phyloP scores from a whole-genome alignment of 2,797 vertebrate genomes.

The Meriones psammophilus region DNA sequence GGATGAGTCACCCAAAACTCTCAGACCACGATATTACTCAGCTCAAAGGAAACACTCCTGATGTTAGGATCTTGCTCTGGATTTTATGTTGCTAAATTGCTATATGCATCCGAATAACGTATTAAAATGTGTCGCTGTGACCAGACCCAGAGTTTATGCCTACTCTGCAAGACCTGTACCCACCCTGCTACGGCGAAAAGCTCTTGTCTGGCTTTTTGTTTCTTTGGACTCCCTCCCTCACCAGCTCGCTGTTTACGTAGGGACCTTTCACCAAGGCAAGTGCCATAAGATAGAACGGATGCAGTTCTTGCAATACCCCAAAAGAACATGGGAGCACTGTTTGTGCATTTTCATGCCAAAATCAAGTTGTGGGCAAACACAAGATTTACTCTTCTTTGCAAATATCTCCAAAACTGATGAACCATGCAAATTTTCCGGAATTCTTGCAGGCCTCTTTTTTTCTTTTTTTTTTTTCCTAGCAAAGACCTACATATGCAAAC shows the following conservation, averaged over 20 bases:
- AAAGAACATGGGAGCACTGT: not conserved
- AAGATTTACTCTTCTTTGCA: not conserved
- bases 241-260: not conserved
- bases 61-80: not conserved
- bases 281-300: conserved; percentile 1
- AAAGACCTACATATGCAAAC: not conserved
- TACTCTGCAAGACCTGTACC: not conserved
- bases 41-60: not conserved
- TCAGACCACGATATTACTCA: not conserved
- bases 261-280: not conserved
- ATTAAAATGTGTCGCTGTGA: not conserved
- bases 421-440: not conserved
- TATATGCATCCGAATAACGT: not conserved
- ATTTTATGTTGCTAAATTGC: conserved; percentile 2
- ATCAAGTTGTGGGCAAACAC: not conserved
- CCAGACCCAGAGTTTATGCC: conserved; percentile 29
- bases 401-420: not conserved
- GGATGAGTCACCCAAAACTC: not conserved
- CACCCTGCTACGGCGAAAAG: not conserved
- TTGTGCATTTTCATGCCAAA: conserved; percentile 35
- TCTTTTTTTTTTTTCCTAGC: not conserved
- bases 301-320: not conserved
- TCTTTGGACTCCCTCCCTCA: not conserved
- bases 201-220: not conserved
- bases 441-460: conserved; percentile 50